phyloP scores from a whole-genome alignment of 2,888 invertebrate species.

The Drosophila mercatorum region DNA sequence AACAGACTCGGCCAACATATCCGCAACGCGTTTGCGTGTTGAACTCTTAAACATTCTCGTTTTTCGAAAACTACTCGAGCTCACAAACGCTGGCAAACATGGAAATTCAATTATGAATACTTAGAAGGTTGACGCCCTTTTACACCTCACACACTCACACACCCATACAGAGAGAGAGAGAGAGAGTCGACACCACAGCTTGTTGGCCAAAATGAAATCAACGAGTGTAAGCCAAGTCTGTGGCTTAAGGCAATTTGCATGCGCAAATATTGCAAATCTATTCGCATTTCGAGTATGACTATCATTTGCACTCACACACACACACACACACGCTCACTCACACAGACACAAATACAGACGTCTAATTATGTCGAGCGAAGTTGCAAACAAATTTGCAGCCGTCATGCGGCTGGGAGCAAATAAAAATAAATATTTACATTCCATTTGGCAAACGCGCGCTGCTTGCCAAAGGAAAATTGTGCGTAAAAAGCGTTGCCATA shows the following conservation, averaged over 20 bases:
- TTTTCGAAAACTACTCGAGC: constrained; percentile 26
- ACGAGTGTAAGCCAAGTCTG: constrained; percentile 67
- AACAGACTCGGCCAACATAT: constrained; percentile 34
- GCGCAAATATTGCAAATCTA: constrained; percentile 75
- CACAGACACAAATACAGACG: constrained; percentile 52
- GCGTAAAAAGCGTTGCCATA: constrained; percentile 76
- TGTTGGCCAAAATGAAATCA: constrained; percentile 43
- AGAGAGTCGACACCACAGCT: not conserved
- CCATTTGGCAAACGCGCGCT: constrained; percentile 72
- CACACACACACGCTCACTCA: constrained; percentile 8
- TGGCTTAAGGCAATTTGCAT: constrained; percentile 76
- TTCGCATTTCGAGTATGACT: constrained; percentile 48
- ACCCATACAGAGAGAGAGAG: no score
- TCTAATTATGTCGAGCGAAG: constrained; percentile 73
- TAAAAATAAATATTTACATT: constrained; percentile 81
- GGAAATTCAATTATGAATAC: constrained; percentile 80
- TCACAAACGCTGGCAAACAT: constrained; percentile 70
- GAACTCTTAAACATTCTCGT: constrained; percentile 37
- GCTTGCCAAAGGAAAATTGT: constrained; percentile 73
- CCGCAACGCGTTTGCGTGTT: constrained; percentile 58
- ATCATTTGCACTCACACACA: constrained; percentile 61
- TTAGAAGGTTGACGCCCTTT: constrained; percentile 72
- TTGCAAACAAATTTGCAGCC: constrained; percentile 67
- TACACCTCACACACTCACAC: constrained; percentile 4
- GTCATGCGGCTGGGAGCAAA: constrained; percentile 58